Base-by-base conservation (phyloP, 2,113 vertebrate species). In the Corydoras maculifer region DNA sequence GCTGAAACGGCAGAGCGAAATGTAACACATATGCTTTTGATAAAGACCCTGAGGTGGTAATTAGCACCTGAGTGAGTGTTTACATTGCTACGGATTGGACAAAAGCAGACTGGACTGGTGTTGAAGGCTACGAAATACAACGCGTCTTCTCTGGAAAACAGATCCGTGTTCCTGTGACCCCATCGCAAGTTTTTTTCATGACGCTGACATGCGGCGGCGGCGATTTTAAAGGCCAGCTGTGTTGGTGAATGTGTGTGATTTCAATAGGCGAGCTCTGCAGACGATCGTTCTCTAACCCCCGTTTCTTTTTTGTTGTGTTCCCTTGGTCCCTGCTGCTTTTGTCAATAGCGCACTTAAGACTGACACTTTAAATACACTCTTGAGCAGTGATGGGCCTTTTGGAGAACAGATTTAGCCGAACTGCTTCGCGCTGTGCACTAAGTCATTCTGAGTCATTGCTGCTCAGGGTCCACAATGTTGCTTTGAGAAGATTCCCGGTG, bases 201-300 rank as follows among this genome's bases (percentile, higher is more conserved):
- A 82, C 77, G 55, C 72, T 57, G 73, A 74, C 73, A 78, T 73
- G 79, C 70, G 85, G 75, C 74, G 77, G 75, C 77, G 74, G 70
- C 74, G 77, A 59, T 79, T 83, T 81, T 78, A 82, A 85, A 83
- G 82, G 77, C 74, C 87, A 87, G 88, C 84, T 88, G 86, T 80
- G 53, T 82, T 82, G 82, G 69, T 83, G 75, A 83, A 84, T 82
- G 82, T 74, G 79, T 84, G 74, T 49, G 70, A 48, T 18, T 58
- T 73, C 10, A 55, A 62, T 70, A 70, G 64, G 62, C 65, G 65
- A 15, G 74, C 78, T 70, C 43, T 66, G 68, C 70, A 74, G 48
- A 85, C 85, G 82, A 43, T 43, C 1, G 4, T 43, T 43, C 65
- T 15, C 53, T 31, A 5, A 51, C 65, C 61, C 31, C 65, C 8